Base-by-base conservation (phyloP, 1,140 invertebrate genomes). In the Scylla paramamosain region DNA sequence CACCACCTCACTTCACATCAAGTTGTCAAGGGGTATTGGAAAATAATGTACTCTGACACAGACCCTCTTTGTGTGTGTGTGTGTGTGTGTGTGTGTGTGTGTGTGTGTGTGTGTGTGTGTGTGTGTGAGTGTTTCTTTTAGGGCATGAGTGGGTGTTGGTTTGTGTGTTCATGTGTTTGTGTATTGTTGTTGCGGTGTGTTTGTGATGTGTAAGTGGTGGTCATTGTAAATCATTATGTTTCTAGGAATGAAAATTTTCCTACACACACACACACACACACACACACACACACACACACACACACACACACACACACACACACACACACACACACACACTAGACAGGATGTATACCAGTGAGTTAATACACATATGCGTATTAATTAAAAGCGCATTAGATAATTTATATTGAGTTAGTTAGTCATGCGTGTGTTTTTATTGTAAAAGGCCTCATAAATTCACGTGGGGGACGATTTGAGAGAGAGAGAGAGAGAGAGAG, bases 81-180 rank as follows among this genome's bases (percentile, higher is more conserved):
- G 83, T 84, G 83, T 28, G 28, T 29, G 83, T 84, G 31, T 32
- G 83, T 84, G 31, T 32, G 83, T 84, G 31, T 84, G 83, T 32
- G 31, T 32, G 83, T 59, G 83, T 32, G 83, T 84, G 83, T 84
- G 83, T 84, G 83, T 84, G 83, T 84, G 83, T 84, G 83, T 84
- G 83, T 84, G 83, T 84, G 83, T 84, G 28, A 7, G 83, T 84
- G 83, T 84, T 6, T 83, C 6, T 77, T 10, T 77, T 10, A 12
- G 59, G 10, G 59, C 25, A 25, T 84, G 28, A 7, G 83, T 84
- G 83, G 4, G 77, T 82, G 77, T 82, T 1, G 1, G 77, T 82
- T 3, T 84, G n/a, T 84, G 31, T 32, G 28, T 84, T 25, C 0
- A 84, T 28, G 83, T 84, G 83, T 84, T 12, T 84, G 83, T 84